Base-by-base conservation (phyloP, 2,113 vertebrate genomes). In the Tor tambroides region DNA sequence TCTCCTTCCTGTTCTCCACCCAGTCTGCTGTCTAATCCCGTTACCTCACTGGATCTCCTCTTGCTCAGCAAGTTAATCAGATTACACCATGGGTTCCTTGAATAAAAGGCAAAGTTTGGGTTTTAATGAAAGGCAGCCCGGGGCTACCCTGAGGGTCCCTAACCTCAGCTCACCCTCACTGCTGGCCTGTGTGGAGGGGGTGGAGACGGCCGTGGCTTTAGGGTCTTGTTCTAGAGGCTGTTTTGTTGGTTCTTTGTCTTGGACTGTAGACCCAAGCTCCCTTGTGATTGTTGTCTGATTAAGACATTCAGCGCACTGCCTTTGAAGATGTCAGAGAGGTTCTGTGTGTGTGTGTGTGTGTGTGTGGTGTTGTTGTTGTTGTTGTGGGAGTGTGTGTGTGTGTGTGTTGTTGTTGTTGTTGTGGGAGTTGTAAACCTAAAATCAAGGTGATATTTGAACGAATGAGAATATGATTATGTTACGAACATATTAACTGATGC, bases 121-220 rank as follows among this genome's bases (percentile, higher is more conserved):
- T 83, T 88, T 84, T 90, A 90, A 91, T 90, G 90, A 91, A 91
- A 91, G 88, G 84, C 83, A 38, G 87, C 86, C 82, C 78, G 46
- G 74, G 85, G 89, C 87, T 83, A 28, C 90, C 89, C 85, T 85
- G 67, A 85, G 87, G 88, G 83, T 63, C 11, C 72, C 85, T 85
- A 46, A 87, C 87, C 85, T 67, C 65, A 32, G 38, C 63, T 83
- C 61, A 85, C 83, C 79, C 84, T 79, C 75, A 49, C 69, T 63
- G 46, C 51, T 74, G 30, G 35, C 14, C 46, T 74, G 35, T 85
- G 74, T n/a, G 35, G 35, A 79, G 59, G 56, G 71, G 56, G 80
- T 76, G 46, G 63, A 67, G 46, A 61, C n/a, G 38, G 71, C 3
- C 2, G 23, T 23, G 14, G 72, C 49, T 78, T 76, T 85, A 32